A percentile compares a stretch with the other conserved stretches of the same genome.
phyloP scores from a whole-genome alignment of 2,888 invertebrate genomes.

The Rhopalosiphum nymphaeae region DNA sequence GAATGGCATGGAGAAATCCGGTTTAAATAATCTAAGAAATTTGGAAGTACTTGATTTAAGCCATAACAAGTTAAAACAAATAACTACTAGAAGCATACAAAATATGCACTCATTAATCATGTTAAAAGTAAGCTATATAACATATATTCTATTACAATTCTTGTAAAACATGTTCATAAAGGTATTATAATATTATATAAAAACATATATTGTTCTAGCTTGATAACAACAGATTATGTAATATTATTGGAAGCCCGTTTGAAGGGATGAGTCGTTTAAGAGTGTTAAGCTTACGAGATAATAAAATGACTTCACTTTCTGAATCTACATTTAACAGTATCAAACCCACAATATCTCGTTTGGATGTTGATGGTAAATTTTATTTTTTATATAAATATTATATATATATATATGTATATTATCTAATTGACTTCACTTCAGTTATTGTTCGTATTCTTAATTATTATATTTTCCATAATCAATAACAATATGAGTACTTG shows the following conservation, averaged over 20 bases:
- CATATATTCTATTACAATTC: not conserved
- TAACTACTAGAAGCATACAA: constrained; percentile 78
- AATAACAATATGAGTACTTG: not conserved
- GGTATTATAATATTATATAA: not conserved
- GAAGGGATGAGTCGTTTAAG: constrained; percentile 87
- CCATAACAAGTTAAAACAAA: constrained; percentile 80
- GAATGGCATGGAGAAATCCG: constrained; percentile 80
- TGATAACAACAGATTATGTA: constrained; percentile 86
- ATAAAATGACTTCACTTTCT: constrained; percentile 80
- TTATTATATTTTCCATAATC: not conserved
- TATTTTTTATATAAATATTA: not conserved
- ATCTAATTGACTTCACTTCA: not conserved
- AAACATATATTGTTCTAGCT: constrained; percentile 71
- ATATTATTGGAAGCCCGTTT: constrained; percentile 84
- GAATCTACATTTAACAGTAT: constrained; percentile 83
- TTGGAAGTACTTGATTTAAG: constrained; percentile 89
- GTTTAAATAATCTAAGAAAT: constrained; percentile 80
- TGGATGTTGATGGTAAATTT: constrained; percentile 84
- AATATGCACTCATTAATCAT: constrained; percentile 90
- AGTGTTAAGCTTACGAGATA: constrained; percentile 82
- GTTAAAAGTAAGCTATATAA: constrained; percentile 74
- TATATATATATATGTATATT: not conserved
- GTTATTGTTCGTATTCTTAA: not conserved
- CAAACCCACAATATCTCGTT: constrained; percentile 83
- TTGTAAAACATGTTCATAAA: not conserved